phyloP scores from a whole-genome alignment of 2,797 vertebrate genomes.

The Sciaenops ocellatus region DNA sequence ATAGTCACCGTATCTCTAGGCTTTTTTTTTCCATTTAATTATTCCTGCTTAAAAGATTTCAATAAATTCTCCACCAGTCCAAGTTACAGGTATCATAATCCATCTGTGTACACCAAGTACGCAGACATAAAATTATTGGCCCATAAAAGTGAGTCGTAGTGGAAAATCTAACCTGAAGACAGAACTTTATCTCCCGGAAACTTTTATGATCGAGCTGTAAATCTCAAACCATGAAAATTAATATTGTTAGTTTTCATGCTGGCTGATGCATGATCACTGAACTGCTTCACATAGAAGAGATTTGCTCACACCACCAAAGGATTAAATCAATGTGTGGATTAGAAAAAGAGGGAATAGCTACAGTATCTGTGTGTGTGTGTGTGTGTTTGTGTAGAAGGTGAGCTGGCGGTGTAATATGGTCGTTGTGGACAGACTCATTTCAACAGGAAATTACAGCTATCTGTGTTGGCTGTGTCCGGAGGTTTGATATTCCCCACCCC shows the following conservation, averaged over 20 bases:
- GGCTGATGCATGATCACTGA: conserved; percentile 17
- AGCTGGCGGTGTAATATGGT: conserved; percentile 50
- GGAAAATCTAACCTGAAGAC: conserved; percentile 30
- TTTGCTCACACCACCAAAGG: neutral
- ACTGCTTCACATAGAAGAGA: conserved; percentile 23
- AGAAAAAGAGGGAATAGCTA: neutral
- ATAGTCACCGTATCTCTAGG: too few species aligned
- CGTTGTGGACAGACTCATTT: conserved; percentile 73
- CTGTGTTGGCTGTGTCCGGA: conserved; percentile 59
- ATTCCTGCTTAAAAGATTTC: neutral
- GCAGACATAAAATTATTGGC: conserved; percentile 9
- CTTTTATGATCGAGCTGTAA: conserved; percentile 37
- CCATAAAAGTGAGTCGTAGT: conserved; percentile 24
- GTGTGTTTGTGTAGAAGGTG: conserved; percentile 8
- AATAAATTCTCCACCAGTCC: neutral
- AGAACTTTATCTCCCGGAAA: conserved; percentile 31
- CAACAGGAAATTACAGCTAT: conserved; percentile 81
- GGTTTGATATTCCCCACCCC: conserved; percentile 64
- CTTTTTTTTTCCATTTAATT: neutral
- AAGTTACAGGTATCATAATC: conserved; percentile 1
- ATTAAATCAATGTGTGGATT: conserved; percentile 16
- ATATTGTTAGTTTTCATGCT: conserved; percentile 13
- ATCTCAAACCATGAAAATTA: conserved; percentile 31
- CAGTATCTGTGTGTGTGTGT: conserved; percentile 23
- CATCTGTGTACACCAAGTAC: conserved; percentile 2